These are phyloP conservation scores for Sardinella longiceps DNA, from an alignment of 2,797 vertebrate species.

Conservation along the genomic window DNA sequence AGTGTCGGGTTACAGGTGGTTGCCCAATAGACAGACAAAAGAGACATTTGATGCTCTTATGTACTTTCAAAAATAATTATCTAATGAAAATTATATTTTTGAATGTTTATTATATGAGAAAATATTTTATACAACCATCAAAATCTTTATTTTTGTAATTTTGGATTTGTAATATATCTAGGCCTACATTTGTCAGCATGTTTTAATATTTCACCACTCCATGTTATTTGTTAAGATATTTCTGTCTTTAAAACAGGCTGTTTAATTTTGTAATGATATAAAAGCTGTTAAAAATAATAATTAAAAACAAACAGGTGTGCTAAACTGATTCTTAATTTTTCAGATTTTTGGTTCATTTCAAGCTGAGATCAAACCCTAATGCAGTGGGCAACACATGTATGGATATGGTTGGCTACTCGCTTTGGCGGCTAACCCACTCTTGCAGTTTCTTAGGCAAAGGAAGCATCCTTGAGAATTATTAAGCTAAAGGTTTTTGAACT, in stretches of 20 bases:
- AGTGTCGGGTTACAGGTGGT: background rate
- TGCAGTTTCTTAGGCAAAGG: too few relatives aligned
- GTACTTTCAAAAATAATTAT: background rate
- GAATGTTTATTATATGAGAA: constrained; percentile 41
- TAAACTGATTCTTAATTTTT: background rate
- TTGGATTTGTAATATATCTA: constrained; percentile 79
- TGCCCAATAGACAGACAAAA: background rate
- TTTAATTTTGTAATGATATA: constrained; percentile 11
- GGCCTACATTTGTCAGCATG: constrained; percentile 50
- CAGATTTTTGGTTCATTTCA: too few relatives aligned
- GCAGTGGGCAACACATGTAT: too few relatives aligned
- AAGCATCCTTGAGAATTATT: too few relatives aligned
- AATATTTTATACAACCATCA: constrained; percentile 63
- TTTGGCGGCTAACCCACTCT: too few relatives aligned
- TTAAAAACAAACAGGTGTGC: background rate
- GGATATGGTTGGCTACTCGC: too few relatives aligned
- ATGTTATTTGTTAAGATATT: constrained; percentile 51
- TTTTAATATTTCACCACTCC: constrained; percentile 63
- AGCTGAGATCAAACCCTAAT: too few relatives aligned
- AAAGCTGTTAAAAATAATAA: background rate
- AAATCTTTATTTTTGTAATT: constrained; percentile 84
- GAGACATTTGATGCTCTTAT: background rate
- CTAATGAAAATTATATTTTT: constrained; percentile 7
- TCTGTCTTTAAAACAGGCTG: constrained; percentile 37
- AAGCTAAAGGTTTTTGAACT: too few relatives aligned